A percentile compares a stretch with the other conserved stretches of the same genome.
Conservation (phyloP, 1,140 invertebrate genomes). For the Drosophila tropicalis region DNA sequence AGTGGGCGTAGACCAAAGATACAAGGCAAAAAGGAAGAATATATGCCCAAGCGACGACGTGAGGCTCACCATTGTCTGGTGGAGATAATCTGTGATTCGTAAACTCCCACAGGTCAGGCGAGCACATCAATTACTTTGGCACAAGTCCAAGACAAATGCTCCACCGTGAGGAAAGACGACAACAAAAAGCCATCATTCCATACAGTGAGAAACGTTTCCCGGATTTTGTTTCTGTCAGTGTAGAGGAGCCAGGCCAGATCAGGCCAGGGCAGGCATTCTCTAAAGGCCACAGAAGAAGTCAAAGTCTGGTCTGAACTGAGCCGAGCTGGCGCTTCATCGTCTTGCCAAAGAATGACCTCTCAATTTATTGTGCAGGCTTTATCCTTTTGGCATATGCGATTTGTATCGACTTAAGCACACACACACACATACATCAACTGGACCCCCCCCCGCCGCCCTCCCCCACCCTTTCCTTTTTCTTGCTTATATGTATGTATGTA, state of each 20-base stretch:
- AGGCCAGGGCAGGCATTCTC: neutral
- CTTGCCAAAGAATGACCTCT: slow-evolving; percentile 81
- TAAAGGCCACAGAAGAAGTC: slow-evolving; percentile 34
- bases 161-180: slow-evolving; percentile 54
- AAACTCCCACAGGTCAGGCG: slow-evolving; percentile 83
- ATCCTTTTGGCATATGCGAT: slow-evolving; percentile 79
- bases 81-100: slow-evolving; percentile 83
- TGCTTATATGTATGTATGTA: neutral
- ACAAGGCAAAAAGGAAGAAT: slow-evolving; percentile 24
- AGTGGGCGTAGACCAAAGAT: slow-evolving; percentile 64
- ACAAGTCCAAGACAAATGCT: slow-evolving; percentile 63
- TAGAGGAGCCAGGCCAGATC: neutral
- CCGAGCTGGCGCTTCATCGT: slow-evolving; percentile 39
- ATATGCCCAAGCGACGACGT: slow-evolving; percentile 67
- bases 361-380: slow-evolving; percentile 82
- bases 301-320: slow-evolving; percentile 16
- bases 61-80: slow-evolving; percentile 79
- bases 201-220: neutral
- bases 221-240: neutral
- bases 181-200: neutral
- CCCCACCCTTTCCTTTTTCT: too few relatives aligned
- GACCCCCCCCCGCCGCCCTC: too few relatives aligned
- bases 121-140: slow-evolving; percentile 83
- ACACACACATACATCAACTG: slow-evolving; percentile 25
- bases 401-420: slow-evolving; percentile 74